Evolutionary conservation across 2,888 invertebrate species (phyloP).

Genomic region (Drosophila diplacantha): DNA sequence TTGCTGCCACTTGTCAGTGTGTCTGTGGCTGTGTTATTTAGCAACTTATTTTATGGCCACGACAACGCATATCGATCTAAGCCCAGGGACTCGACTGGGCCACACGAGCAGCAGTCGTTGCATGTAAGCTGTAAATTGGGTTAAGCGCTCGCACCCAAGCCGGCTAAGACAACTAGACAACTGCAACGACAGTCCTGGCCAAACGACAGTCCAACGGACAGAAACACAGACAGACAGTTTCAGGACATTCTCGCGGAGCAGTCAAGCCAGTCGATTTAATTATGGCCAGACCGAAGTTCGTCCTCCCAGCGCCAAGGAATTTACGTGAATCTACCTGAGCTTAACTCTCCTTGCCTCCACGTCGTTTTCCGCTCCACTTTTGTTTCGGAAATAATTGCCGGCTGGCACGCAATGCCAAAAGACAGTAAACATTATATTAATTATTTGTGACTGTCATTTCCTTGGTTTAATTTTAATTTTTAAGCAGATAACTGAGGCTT

Average conservation of each 20-base stretch:
- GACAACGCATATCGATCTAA: conserved; percentile 62
- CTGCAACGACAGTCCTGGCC: conserved; percentile 28
- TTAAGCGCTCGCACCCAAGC: conserved; percentile 38
- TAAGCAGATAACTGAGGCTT: conserved; percentile 38
- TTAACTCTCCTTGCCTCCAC: conserved; percentile 41
- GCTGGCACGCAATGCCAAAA: conserved; percentile 56
- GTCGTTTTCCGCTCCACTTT: conserved; percentile 43
- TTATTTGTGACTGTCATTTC: conserved; percentile 16
- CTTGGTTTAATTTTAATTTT: conserved; percentile 48
- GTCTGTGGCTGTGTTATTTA: conserved; percentile 6
- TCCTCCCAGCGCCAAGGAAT: conserved; percentile 18
- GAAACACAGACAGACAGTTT: conserved; percentile 14
- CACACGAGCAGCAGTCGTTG: conserved; percentile 40
- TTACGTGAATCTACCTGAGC: conserved; percentile 40
- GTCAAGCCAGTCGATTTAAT: conserved; percentile 54
- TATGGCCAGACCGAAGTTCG: conserved; percentile 49
- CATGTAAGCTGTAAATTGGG: conserved; percentile 59
- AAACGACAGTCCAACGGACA: neutral
- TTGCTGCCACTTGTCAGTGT: conserved; percentile 25
- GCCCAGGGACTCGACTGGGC: conserved; percentile 42
- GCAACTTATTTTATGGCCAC: conserved; percentile 58
- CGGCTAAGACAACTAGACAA: conserved; percentile 25
- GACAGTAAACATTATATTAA: conserved; percentile 19
- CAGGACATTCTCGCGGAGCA: conserved; percentile 42
- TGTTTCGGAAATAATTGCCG: conserved; percentile 55